Evolutionary conservation across 2,113 vertebrate species (phyloP).

Genomic region (Mormyrus iriodes): DNA sequence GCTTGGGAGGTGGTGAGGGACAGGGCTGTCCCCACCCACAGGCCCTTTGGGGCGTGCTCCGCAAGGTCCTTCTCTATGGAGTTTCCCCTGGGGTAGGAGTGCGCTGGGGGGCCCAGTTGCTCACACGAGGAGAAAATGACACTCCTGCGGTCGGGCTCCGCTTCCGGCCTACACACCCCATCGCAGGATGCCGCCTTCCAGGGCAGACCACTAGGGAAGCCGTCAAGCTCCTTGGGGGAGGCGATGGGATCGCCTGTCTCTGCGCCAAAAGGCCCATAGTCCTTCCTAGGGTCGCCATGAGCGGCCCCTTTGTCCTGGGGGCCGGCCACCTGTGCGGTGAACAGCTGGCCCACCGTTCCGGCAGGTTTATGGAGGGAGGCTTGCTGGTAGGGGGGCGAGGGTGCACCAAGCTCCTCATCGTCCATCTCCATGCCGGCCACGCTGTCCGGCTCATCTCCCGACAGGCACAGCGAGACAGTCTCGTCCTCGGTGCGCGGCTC

Average conservation of each 20-base stretch:
- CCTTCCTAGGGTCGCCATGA: slow-evolving; percentile 98
- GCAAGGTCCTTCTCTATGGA: slow-evolving; percentile 88
- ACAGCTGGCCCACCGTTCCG: slow-evolving; percentile 72
- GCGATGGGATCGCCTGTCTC: slow-evolving; percentile 71
- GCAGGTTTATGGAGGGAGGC: slow-evolving; percentile 79
- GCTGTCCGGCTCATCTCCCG: slow-evolving; percentile 79
- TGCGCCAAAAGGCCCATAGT: slow-evolving; percentile 80
- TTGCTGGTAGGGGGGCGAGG: slow-evolving; percentile 79
- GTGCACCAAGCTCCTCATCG: slow-evolving; percentile 65
- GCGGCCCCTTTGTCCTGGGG: slow-evolving; percentile 88
- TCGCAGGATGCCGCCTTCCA: slow-evolving; percentile 81
- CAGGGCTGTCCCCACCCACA: slow-evolving; percentile 84
- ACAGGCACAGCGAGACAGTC: slow-evolving; percentile 79
- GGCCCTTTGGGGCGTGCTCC: slow-evolving; percentile 84
- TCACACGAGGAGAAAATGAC: slow-evolving; percentile 97
- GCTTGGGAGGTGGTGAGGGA: slow-evolving; percentile 86
- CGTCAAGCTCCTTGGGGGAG: slow-evolving; percentile 78
- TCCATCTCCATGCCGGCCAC: slow-evolving; percentile 81
- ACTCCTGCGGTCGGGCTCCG: slow-evolving; percentile 88
- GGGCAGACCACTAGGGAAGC: slow-evolving; percentile 75
- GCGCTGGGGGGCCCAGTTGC: slow-evolving; percentile 78
- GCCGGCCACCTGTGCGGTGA: slow-evolving; percentile 77
- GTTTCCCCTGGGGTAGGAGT: slow-evolving; percentile 84
- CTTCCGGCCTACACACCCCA: slow-evolving; percentile 86
- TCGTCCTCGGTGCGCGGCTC: slow-evolving; percentile 82